phyloP scores from a whole-genome alignment of 2,797 vertebrate genomes.

The Luscinia megarhynchos region DNA sequence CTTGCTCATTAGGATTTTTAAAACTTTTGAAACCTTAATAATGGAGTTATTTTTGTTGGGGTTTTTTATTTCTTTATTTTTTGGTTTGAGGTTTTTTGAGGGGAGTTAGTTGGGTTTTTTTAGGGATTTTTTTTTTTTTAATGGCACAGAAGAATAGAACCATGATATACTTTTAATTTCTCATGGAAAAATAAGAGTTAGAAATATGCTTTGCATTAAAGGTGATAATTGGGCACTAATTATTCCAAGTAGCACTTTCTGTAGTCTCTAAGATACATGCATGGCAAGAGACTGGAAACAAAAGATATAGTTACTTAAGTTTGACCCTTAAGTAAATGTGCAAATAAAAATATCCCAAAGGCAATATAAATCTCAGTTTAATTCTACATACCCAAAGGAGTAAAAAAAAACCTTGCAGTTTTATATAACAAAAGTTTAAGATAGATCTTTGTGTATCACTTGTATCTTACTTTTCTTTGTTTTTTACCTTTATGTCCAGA shows the following conservation, averaged over 20 bases:
- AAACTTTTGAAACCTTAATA: neutral
- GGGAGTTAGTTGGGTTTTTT: rapidly evolving
- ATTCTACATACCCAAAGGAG: neutral
- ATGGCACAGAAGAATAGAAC: neutral
- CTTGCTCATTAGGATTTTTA: rapidly evolving
- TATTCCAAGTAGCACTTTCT: neutral
- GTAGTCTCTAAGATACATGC: neutral
- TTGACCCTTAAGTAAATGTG: neutral
- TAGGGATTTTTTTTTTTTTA: neutral
- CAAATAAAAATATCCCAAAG: neutral
- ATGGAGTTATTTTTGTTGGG: neutral
- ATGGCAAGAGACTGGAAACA: neutral
- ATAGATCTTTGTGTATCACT: neutral
- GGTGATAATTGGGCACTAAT: neutral
- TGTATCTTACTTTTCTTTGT: neutral
- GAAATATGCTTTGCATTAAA: rapidly evolving
- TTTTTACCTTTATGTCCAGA: neutral
- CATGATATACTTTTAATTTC: neutral
- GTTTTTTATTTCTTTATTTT: neutral
- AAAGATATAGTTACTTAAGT: neutral
- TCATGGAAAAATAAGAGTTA: neutral
- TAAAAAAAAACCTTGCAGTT: neutral
- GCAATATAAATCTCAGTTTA: neutral
- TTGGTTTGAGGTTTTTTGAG: rapidly evolving
- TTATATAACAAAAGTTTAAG: neutral